A percentile compares a stretch with the other conserved stretches of the same genome.
Conservation (phyloP, 2,888 invertebrate genomes). For the Syrphus vitripennis region DNA sequence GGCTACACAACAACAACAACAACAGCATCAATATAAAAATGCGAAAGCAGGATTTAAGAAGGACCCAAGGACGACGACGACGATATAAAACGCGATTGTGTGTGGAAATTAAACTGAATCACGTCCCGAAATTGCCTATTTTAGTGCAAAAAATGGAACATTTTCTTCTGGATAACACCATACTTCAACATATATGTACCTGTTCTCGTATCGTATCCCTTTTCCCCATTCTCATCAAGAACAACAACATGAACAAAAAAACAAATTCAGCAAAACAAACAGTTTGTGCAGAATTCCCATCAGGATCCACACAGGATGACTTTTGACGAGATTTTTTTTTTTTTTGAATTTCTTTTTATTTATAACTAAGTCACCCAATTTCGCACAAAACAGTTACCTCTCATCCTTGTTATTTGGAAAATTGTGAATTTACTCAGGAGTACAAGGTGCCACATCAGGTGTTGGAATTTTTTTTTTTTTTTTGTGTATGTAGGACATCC, state of each 20-base stretch:
- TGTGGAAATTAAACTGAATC: constrained; percentile 68
- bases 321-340: constrained; percentile 32
- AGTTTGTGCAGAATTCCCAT: constrained; percentile 25
- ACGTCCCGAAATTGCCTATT: constrained; percentile 69
- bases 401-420: constrained; percentile 54
- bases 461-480: constrained; percentile 34
- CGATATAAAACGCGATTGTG: constrained; percentile 19
- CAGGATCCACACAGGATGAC: constrained; percentile 39
- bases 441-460: constrained; percentile 33
- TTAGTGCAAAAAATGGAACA: constrained; percentile 39
- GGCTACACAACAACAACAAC: background rate
- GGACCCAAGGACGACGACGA: background rate
- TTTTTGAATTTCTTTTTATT: background rate
- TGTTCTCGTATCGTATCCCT: background rate
- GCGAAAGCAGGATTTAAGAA: background rate
- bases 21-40: background rate
- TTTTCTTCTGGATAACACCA: background rate
- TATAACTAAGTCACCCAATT: constrained; percentile 67
- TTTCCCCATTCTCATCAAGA: background rate
- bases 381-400: constrained; percentile 31
- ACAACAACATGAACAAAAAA: no score
- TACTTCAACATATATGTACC: background rate
- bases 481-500: background rate
- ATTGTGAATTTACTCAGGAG: constrained; percentile 52
- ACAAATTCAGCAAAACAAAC: constrained; percentile 40